phyloP scores from a whole-genome alignment of 2,113 vertebrate genomes.

The Forbesichthys papilliferus region DNA sequence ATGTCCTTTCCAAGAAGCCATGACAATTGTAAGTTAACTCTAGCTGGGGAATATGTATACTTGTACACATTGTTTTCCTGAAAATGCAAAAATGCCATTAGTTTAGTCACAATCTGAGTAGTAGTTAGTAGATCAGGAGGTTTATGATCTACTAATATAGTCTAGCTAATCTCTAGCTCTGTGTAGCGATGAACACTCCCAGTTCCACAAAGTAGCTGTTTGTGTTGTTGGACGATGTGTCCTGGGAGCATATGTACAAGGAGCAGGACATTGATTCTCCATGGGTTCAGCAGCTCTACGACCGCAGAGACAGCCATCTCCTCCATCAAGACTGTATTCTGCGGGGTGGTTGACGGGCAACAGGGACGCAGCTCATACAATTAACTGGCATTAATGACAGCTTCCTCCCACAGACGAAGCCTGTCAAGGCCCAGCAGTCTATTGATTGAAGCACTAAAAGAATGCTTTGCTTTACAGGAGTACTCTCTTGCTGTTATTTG shows the following conservation, averaged over 20 bases:
- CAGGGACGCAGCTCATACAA: constrained; percentile 11
- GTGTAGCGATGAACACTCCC: background rate
- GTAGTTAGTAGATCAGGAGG: too few relatives aligned
- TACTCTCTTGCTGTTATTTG: constrained; percentile 23
- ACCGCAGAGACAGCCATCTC: constrained; percentile 4
- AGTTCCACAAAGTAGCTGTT: background rate
- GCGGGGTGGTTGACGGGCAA: constrained; percentile 8
- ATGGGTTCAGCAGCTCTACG: background rate
- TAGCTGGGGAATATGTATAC: too few relatives aligned
- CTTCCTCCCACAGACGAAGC: constrained; percentile 32
- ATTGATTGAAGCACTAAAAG: constrained; percentile 44
- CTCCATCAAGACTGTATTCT: constrained; percentile 29
- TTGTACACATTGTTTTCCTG: too few relatives aligned
- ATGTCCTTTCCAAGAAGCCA: too few relatives aligned
- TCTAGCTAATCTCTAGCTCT: background rate
- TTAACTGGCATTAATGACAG: constrained; percentile 42
- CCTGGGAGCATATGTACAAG: too few relatives aligned
- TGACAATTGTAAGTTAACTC: too few relatives aligned
- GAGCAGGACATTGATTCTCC: background rate
- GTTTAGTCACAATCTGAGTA: too few relatives aligned
- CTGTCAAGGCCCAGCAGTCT: constrained; percentile 33
- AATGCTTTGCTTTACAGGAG: constrained; percentile 26
- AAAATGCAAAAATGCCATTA: too few relatives aligned
- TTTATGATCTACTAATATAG: too few relatives aligned
- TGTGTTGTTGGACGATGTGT: background rate